Base-by-base conservation (phyloP, 1,140 invertebrate genomes). In the Leptonema lineaticorne region DNA sequence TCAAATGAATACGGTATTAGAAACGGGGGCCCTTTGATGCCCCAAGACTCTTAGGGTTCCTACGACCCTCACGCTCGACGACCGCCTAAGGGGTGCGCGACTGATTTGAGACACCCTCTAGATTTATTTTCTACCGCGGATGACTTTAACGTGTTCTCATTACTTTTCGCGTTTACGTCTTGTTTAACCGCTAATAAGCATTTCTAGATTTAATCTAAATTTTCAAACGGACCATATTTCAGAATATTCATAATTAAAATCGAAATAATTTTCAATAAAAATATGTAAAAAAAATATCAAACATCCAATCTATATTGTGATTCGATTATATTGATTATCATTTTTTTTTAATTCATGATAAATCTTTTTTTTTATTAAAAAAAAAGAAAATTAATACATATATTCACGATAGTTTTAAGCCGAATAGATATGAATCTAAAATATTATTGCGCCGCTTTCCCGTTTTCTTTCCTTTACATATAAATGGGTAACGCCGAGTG, bases 1-100 rank as follows among this genome's bases (percentile, higher is more conserved):
- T 24, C 59, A 62, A 53, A 67, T 67, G 65, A 67, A 67, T 67
- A 67, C 65, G 33, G 56, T 60, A 67, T 67, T 59, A 67, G 65
- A 56, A 28, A 27, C 46, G 46, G 46, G 48, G 53, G 53, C 22
- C 62, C 62, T 64, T 64, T 64, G 62, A 64, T 28, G 62, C 37
- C 16, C 37, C 37, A 41, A 41, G 37, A 41, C 37, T 16, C 37
- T 16, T 41, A 41, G 11, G 16, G 37, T 41, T 41, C 37, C 16
- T 16, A 48, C 11, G 5, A 11, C 29, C 16, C 46, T 20, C 46
- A 7, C 22, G 46, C 16, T 22, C 18, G 1, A 1, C 14, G 14
- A 7, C 20, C 46, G 16, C 20, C 46, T 48, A 22, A 9, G 50
- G 22, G 9, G 37, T 14, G 37, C 11, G 11, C 50, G 50, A 14